Percentiles rank a stretch among this genome's conserved stretches.
Evolutionary conservation across 92 coral and sea anemone genomes (phyloP).

Genomic region (Scolanthus callimorphus): DNA sequence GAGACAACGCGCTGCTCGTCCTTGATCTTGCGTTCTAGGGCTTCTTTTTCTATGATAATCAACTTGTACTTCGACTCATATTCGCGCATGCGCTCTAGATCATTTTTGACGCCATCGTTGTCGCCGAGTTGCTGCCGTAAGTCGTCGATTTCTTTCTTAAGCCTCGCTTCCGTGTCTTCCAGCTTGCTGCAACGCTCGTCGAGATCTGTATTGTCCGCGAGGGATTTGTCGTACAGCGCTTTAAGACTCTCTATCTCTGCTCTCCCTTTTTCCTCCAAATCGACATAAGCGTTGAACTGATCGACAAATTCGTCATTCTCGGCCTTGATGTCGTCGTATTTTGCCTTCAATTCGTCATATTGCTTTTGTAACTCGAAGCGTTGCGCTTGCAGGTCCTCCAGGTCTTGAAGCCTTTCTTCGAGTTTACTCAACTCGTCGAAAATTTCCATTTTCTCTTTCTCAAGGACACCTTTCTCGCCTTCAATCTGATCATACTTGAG

Average conservation of each 20-base stretch:
- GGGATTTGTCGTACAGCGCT: constrained; percentile 16
- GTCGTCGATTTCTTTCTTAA: constrained; percentile 22
- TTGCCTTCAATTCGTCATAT: constrained; percentile 39
- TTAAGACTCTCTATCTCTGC: constrained; percentile 17
- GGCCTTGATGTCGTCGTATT: constrained; percentile 36
- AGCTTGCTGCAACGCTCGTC: constrained; percentile 5
- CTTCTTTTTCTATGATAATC: not conserved
- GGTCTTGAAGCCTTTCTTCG: constrained; percentile 25
- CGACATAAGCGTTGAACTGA: constrained; percentile 13
- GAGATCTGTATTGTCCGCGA: constrained; percentile 24
- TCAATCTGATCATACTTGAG: constrained; percentile 48
- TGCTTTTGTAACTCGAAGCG: constrained; percentile 38
- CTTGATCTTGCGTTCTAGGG: not conserved
- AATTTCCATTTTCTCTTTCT: constrained; percentile 48
- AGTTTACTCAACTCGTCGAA: constrained; percentile 39
- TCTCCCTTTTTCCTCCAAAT: constrained; percentile 6
- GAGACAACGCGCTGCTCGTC: constrained; percentile 2
- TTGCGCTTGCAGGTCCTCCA: constrained; percentile 35
- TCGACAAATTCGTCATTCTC: constrained; percentile 48
- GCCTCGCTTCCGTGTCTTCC: constrained; percentile 18
- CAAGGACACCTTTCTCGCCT: constrained; percentile 49
- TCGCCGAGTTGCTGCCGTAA: not conserved
- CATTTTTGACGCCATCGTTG: not conserved
- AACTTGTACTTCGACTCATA: not conserved
- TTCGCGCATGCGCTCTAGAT: not conserved